Evolutionary conservation across 2,888 invertebrate genomes (phyloP), one percentile per base, ranked within the genome.

Genomic region (Cancer borealis): DNA sequence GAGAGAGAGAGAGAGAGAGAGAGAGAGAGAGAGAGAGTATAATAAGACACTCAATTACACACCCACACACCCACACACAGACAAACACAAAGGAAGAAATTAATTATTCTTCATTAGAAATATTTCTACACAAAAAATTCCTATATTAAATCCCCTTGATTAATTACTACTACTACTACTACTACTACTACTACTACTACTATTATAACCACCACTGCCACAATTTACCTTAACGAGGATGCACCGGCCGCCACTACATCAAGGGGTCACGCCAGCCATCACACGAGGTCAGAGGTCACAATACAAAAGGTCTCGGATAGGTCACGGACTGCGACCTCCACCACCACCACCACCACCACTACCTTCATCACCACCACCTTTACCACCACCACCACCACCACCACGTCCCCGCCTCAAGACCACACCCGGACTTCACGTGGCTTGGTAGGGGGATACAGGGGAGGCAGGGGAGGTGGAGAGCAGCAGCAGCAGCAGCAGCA

Each of bases 1-100:
- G 26, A 73, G 73, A n/a, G n/a, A n/a, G 73, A 73, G 73, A n/a
- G 73, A 73, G 73, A 73, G 73, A 73, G 73, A 73, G 73, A 73
- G 73, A 12, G 73, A 73, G 73, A 73, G 73, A 73, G 73, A 73
- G 73, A 73, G 73, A n/a, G 73, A 73, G n/a, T 39, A 66, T 4
- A 66, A 5, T 17, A 5, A 54, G 12, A 3, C 54, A 10, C 12
- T 17, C 54, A 54, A 12, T 17, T 3, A 54, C 54, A 54, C 10
- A 8, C 54, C 6, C 10, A 10, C 12, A 54, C 54, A 54, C 54
- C 6, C 8, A 54, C 54, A 54, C 10, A 8, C 54, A 54, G 0
- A 54, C 12, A 54, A 0, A 12, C 54, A 12, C 10, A 54, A 10
- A 54, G 12, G 14, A 49, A 49, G 12, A 49, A 49, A 49, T 10